Conservation (phyloP, 2,797 vertebrate species). For the Oceanodroma leucorhoa region DNA sequence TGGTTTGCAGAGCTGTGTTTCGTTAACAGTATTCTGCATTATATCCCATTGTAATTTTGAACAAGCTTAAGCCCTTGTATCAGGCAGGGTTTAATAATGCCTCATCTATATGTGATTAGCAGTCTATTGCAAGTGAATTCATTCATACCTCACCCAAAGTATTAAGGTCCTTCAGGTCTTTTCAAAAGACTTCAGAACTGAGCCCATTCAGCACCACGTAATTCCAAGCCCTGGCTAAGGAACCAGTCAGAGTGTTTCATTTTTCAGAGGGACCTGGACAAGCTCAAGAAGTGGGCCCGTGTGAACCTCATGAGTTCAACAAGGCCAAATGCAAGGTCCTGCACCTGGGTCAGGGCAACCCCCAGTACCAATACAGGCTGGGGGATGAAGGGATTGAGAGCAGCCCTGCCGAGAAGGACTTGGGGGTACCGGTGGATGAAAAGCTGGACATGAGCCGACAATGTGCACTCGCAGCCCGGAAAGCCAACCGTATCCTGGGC, state of each 20-base stretch:
- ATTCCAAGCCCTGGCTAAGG: background rate
- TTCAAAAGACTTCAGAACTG: background rate
- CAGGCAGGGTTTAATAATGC: background rate
- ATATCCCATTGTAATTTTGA: background rate
- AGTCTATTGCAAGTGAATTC: background rate
- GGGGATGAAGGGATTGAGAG: too few relatives aligned
- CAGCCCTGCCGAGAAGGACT: too few relatives aligned
- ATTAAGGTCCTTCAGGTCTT: background rate
- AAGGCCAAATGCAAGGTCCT: too few relatives aligned
- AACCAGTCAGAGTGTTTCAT: background rate
- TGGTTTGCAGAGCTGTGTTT: background rate
- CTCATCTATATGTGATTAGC: background rate
- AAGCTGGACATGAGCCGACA: too few relatives aligned
- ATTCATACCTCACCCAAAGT: background rate
- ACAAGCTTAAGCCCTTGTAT: background rate
- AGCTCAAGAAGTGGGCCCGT: too few relatives aligned
- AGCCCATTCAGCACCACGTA: background rate
- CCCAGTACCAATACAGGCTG: too few relatives aligned
- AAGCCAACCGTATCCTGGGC: too few relatives aligned
- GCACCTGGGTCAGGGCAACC: too few relatives aligned
- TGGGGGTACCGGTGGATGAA: too few relatives aligned
- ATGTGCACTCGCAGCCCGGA: too few relatives aligned
- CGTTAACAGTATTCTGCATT: background rate
- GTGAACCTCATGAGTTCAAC: too few relatives aligned
- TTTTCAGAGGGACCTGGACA: background rate